Evolutionary conservation across 1,140 invertebrate genomes (phyloP).

Genomic region (Atopsyche davidsoni): DNA sequence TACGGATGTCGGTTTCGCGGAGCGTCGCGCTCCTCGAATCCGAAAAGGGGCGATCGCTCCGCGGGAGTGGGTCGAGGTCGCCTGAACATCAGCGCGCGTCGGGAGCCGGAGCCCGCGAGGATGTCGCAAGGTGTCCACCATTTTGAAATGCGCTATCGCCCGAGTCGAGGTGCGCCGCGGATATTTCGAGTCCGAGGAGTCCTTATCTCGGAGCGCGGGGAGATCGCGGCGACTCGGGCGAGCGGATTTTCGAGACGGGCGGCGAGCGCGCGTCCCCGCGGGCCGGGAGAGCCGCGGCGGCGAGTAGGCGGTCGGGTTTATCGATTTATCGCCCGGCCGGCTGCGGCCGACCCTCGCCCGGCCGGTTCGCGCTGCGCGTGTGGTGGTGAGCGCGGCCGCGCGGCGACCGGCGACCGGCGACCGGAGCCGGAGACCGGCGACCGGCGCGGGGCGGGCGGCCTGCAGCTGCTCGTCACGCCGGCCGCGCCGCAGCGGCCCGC

Average conservation of each 20-base stretch:
- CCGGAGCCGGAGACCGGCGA: constrained; percentile 10
- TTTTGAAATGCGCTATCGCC: constrained; percentile 49
- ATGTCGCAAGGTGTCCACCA: constrained; percentile 52
- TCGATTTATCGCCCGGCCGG: constrained; percentile 48
- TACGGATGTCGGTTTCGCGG: constrained; percentile 34
- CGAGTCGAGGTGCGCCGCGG: constrained; percentile 32
- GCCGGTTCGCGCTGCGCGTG: constrained; percentile 9
- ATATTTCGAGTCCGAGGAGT: constrained; percentile 30
- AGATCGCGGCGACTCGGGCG: constrained; percentile 2
- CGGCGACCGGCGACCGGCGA: not conserved
- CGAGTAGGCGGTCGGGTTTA: constrained; percentile 41
- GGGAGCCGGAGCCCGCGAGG: constrained; percentile 32
- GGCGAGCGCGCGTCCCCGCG: constrained; percentile 36
- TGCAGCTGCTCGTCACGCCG: constrained; percentile 1
- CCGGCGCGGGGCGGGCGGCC: constrained; percentile 7
- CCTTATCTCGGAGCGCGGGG: too few relatives aligned
- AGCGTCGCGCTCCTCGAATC: not conserved
- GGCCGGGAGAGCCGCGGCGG: constrained; percentile 26
- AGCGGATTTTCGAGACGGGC: constrained; percentile 29
- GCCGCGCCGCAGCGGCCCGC: not conserved
- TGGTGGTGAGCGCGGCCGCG: constrained; percentile 1
- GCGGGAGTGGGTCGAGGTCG: constrained; percentile 15
- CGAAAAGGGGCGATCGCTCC: not conserved
- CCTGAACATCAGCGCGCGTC: constrained; percentile 6
- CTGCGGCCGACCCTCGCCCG: constrained; percentile 33